Evolutionary conservation across 2,113 vertebrate genomes (phyloP).

Genomic region (Varanus komodoensis): DNA sequence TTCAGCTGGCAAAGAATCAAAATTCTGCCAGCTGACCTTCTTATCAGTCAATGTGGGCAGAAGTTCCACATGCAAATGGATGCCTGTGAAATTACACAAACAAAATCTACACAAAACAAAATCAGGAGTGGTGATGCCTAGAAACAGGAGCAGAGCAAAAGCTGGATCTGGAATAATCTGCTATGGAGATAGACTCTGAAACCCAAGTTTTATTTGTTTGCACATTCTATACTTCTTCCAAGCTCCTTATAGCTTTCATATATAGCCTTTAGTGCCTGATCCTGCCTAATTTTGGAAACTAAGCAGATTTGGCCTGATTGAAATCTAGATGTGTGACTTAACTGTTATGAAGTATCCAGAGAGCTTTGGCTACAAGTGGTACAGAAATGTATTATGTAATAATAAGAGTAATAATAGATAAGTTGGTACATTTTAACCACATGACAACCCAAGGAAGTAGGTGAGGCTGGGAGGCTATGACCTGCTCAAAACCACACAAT

Average conservation of each 20-base stretch:
- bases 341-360: too few species aligned
- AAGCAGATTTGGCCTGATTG: too few species aligned
- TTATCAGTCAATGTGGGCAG: neutral
- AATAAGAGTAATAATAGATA: too few species aligned
- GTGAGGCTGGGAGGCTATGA: too few species aligned
- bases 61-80: neutral
- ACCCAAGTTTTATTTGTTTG: neutral
- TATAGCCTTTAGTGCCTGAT: too few species aligned
- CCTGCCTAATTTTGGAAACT: too few species aligned
- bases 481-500: neutral
- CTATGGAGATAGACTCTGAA: neutral
- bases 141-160: neutral
- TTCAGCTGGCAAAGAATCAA: neutral
- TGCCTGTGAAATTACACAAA: neutral
- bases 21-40: neutral
- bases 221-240: neutral
- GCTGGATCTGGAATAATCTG: too few species aligned
- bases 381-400: too few species aligned
- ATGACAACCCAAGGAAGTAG: neutral
- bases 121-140: neutral
- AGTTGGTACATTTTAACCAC: neutral
- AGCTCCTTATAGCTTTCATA: neutral
- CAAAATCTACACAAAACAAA: neutral
- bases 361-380: too few species aligned
- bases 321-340: too few species aligned